Evolutionary conservation across 2,797 vertebrate genomes (phyloP).

Genomic region (Rhynchotus rufescens): DNA sequence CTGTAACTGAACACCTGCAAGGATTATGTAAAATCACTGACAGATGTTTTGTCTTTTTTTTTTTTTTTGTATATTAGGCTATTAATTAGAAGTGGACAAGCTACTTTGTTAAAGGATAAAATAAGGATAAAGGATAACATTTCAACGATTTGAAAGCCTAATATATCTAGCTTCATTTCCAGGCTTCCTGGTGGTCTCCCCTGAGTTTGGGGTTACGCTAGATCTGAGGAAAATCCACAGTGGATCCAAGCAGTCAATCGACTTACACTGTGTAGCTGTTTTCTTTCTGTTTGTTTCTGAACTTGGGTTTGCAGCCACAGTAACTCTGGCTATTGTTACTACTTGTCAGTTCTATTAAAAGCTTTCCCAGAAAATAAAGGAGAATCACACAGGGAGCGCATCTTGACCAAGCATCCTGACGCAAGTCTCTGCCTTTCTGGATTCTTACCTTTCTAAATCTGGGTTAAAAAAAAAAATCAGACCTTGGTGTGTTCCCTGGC

Average conservation of each 20-base stretch:
- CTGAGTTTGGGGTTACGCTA: not conserved
- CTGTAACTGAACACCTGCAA: not conserved
- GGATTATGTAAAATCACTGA: not conserved
- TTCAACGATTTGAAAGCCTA: not conserved
- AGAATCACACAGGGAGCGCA: not conserved
- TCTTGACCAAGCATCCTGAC: rapidly evolving
- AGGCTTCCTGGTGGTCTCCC: not conserved
- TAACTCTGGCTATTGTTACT: conserved; percentile 18
- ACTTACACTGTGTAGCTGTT: not conserved
- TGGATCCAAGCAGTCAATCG: not conserved
- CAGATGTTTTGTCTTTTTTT: not conserved
- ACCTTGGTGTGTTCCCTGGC: not conserved
- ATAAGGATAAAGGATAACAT: not conserved
- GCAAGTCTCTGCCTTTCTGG: not conserved
- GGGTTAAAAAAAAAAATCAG: not conserved
- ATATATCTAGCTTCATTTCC: not conserved
- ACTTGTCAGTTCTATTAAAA: conserved; percentile 17
- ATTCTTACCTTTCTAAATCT: not conserved
- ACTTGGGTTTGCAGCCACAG: conserved; percentile 15
- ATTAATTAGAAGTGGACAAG: not conserved
- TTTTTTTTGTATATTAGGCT: not conserved
- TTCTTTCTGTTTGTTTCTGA: not conserved
- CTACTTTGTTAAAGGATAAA: not conserved
- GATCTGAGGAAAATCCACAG: not conserved
- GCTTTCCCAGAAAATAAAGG: conserved; percentile 1